Conservation (phyloP, 2,797 vertebrate genomes). For the Danionella dracula region DNA sequence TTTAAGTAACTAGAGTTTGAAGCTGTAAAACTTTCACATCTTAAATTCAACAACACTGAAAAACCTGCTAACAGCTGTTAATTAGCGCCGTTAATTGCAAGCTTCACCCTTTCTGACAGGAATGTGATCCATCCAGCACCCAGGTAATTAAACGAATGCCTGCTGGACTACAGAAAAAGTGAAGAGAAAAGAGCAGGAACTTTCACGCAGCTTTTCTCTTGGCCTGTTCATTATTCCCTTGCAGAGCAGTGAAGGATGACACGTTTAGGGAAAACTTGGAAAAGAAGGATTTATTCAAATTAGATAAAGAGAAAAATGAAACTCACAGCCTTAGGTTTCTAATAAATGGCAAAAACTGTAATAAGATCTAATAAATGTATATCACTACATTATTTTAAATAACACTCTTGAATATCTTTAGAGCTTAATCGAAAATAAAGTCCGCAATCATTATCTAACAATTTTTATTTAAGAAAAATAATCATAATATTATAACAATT, state of each 20-base stretch:
- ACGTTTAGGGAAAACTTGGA: conserved; percentile 12
- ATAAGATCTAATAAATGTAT: too few species aligned
- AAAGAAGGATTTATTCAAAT: too few species aligned
- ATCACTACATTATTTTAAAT: too few species aligned
- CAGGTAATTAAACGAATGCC: conserved; percentile 45
- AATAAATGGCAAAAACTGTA: too few species aligned
- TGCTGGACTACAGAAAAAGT: conserved; percentile 34
- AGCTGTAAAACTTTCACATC: conserved; percentile 30
- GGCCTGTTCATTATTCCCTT: conserved; percentile 34
- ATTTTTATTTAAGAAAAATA: too few species aligned
- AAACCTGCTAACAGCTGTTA: conserved; percentile 47
- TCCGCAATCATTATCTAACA: too few species aligned
- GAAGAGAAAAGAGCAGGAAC: conserved; percentile 27
- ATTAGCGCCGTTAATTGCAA: conserved; percentile 51
- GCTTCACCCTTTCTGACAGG: conserved; percentile 47
- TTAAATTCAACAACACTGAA: conserved; percentile 27
- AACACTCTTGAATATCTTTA: too few species aligned
- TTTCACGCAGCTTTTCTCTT: conserved; percentile 13
- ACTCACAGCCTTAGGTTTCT: too few species aligned
- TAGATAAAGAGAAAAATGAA: too few species aligned
- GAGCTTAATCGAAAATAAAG: too few species aligned
- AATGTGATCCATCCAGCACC: conserved; percentile 38
- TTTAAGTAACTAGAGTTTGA: too few species aligned
- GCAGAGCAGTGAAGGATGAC: conserved; percentile 20
- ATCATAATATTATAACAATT: too few species aligned